Evolutionary conservation across 2,113 vertebrate species (phyloP).

Genomic region (Pseudorhombus dupliciocellatus): DNA sequence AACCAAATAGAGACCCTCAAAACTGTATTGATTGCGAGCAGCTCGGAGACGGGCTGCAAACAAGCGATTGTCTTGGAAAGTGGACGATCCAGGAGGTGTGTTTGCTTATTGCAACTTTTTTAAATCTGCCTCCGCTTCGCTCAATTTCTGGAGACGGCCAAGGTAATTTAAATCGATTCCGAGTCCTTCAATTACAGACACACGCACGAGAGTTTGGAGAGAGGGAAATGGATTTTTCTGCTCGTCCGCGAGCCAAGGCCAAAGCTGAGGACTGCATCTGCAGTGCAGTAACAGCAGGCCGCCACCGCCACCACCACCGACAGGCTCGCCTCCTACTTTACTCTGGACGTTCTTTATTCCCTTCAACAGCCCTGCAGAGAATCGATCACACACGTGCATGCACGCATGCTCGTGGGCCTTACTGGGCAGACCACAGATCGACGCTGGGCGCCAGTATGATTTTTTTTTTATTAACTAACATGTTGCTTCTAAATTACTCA

Average conservation of each 20-base stretch:
- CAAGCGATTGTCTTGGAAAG: conserved; percentile 48
- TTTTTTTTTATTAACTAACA: conserved; percentile 77
- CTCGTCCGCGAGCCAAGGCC: conserved; percentile 69
- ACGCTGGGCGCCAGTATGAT: conserved; percentile 43
- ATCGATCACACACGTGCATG: conserved; percentile 7
- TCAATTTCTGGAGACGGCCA: conserved; percentile 67
- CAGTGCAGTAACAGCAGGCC: conserved; percentile 20
- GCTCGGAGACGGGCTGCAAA: conserved; percentile 31
- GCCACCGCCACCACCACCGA: conserved; percentile 8
- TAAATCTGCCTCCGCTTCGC: conserved; percentile 48
- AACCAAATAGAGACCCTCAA: conserved; percentile 10
- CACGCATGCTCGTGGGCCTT: neutral
- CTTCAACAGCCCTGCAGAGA: neutral
- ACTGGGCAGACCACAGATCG: conserved; percentile 14
- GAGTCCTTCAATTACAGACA: conserved; percentile 78
- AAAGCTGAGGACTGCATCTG: conserved; percentile 36
- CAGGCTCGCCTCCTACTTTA: conserved; percentile 20
- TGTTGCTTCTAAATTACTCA: conserved; percentile 71
- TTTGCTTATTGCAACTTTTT: conserved; percentile 51
- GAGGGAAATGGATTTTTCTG: conserved; percentile 74
- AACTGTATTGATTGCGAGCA: conserved; percentile 37
- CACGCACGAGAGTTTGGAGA: conserved; percentile 65
- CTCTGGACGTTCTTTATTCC: conserved; percentile 42
- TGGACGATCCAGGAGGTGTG: conserved; percentile 34
- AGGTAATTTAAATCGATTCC: conserved; percentile 79